Base-by-base conservation (phyloP, 2,797 vertebrate genomes). In the Platalea minor region DNA sequence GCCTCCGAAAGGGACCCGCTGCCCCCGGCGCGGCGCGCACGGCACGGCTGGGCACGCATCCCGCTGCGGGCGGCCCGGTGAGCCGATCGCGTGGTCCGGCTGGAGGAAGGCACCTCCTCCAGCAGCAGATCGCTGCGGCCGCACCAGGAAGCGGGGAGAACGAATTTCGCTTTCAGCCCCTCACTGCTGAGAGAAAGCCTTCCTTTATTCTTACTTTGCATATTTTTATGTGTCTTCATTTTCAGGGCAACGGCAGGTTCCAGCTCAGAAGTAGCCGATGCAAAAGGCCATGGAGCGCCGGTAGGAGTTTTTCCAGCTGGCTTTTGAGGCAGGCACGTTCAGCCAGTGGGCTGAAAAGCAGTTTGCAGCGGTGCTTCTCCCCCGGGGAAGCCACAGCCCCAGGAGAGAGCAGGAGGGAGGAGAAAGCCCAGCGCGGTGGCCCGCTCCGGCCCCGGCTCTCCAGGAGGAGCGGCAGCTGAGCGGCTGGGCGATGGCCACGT, bases 211-310 rank as follows among this genome's bases (percentile, higher is more conserved):
- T n/a, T 3, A 8, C 37, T 84, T 28, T 2, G 25, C 12, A 0
- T 28, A 2, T 28, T 72, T 72, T 45, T 3, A 0, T 4, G 8
- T 17, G 21, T 57, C 63, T 75, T 11, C 48, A 1, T 53, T 79
- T 48, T 29, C 33, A 25, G 69, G 43, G 41, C 43, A 69, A 25
- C 6, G 10, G 64, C 83, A 79, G 76, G 84, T 68, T 54, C 46
- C 63, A 8, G 39, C 48, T 43, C 59, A 2, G 43, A 57, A 33
- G 63, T 0, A 10, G 68, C 31, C 5, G 16, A 9, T 5, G 56
- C 65, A 31, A 3, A 45, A 60, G 48, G 45, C 41, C 1, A 1
- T 1, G 21, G 2, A 10, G 33, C 37, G 19, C 41, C 1, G 4
- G 21, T 0, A 14, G 50, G 50, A 72, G 6, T 11, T 37, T 41